Conservation (phyloP, 2,888 invertebrate genomes). For the Machimus atricapillus region DNA sequence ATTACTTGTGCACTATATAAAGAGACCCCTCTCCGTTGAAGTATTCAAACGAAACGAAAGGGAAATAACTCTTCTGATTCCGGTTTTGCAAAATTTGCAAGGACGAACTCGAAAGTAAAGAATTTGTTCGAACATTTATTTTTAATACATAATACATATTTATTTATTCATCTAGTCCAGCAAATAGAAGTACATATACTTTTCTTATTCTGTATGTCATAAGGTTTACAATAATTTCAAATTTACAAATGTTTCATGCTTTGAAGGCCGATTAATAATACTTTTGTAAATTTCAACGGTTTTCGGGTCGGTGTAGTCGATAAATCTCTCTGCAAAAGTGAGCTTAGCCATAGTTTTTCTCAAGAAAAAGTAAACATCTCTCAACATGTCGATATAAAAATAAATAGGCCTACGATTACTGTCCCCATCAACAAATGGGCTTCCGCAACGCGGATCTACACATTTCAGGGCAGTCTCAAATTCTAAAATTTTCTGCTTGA, state of each 20-base stretch:
- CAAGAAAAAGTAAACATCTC: neutral
- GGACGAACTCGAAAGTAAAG: no score
- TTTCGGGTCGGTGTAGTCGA: neutral
- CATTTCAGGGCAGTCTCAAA: neutral
- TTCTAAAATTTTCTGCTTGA: neutral
- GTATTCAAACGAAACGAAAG: no score
- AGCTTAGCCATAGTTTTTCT: neutral
- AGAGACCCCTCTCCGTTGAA: no score
- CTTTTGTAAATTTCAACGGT: neutral
- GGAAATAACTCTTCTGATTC: no score
- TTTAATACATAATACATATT: no score
- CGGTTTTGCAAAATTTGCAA: no score
- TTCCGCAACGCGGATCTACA: neutral
- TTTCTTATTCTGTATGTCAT: no score
- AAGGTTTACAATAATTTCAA: neutral
- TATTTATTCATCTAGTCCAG: no score
- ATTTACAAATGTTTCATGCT: neutral
- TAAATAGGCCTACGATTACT: neutral
- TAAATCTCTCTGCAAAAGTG: neutral
- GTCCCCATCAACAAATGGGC: conserved; percentile 13
- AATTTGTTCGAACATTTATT: no score
- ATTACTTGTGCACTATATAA: no score
- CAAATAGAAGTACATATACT: no score
- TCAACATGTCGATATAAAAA: conserved; percentile 1
- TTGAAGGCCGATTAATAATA: neutral